Evolutionary conservation across 2,113 vertebrate genomes (phyloP), one percentile per base, ranked within the genome.

Genomic region (Elephantulus edwardii): DNA sequence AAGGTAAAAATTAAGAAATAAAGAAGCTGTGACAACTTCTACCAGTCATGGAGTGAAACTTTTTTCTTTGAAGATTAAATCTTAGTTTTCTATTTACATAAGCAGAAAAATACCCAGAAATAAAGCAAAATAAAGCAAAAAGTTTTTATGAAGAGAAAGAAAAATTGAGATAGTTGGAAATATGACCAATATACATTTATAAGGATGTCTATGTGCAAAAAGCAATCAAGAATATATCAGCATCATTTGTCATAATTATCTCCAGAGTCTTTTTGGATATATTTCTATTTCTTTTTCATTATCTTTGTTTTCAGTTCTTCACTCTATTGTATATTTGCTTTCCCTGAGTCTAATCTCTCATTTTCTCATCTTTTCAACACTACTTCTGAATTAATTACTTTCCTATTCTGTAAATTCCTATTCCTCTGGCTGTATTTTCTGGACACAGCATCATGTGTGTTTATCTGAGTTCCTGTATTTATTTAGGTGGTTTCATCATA

Each of bases 181-280:
- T 35, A 16, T 40, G 20, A 5, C 33, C 11, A 33, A 1, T 28
- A 86, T 2, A 22, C 30, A 52, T 9, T 84, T 56, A 68, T 68
- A 38, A 35, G 33, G 5, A n/a, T 35, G n/a, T n/a, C n/a, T n/a
- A 58, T 19, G 52, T 19, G 3, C 24, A 35, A 28, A 54, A 3
- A 13, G 6, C 20, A 17, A 9, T 0, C 3, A 11, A 4, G 76
- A 40, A 24, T 22, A 3, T 19, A 22, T 13, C 6, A 0, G 12
- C 3, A 40, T n/a, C n/a, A 3, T 1, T 26, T 78, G 30, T 30
- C 22, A 19, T 14, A 33, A 13, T 88, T 60, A 22, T 1, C 44
- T 10, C 28, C 60, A 50, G 62, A 77, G 22, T 33, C 2, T 64
- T 86, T 72, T 86, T 13, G 56, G 2, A 0, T 40, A 24, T 48